phyloP scores from a whole-genome alignment of 30 jellyfish, hydroid and myxozoan genomes.

The Aurelia aurita region DNA sequence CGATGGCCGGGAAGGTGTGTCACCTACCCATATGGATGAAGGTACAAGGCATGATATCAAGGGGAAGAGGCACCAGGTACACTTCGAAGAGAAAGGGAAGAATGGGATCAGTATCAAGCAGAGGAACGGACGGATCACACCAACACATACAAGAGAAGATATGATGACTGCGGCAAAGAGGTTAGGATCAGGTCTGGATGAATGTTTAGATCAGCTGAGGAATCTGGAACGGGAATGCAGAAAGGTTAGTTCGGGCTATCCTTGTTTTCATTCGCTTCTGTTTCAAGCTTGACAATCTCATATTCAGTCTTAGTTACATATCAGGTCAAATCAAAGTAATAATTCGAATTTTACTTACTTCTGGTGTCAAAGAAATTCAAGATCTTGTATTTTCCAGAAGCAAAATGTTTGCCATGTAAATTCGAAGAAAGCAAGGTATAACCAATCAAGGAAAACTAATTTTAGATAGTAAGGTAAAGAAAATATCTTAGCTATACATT shows the following conservation, averaged over 20 bases:
- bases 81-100: conserved; percentile 66
- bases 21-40: conserved; percentile 31
- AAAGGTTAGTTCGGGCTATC: conserved; percentile 55
- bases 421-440: too few species aligned
- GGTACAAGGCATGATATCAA: background rate
- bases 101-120: conserved; percentile 27
- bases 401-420: too few species aligned
- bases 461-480: too few species aligned
- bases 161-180: conserved; percentile 80
- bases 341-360: background rate
- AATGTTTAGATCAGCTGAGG: conserved; percentile 93
- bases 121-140: conserved; percentile 30
- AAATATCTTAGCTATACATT: too few species aligned
- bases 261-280: too few species aligned
- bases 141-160: conserved; percentile 35
- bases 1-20: conserved; percentile 22
- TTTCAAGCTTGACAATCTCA: too few species aligned
- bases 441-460: too few species aligned
- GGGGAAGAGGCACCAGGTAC: conserved; percentile 58
- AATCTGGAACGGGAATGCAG: conserved; percentile 89
- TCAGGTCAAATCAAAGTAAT: too few species aligned
- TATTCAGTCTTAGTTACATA: too few species aligned
- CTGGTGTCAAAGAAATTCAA: too few species aligned
- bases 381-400: too few species aligned
- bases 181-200: conserved; percentile 88